A percentile compares a stretch with the other conserved stretches of the same genome.
Evolutionary conservation across 1,140 invertebrate genomes (phyloP).

Genomic region (Calliopsis andreniformis): DNA sequence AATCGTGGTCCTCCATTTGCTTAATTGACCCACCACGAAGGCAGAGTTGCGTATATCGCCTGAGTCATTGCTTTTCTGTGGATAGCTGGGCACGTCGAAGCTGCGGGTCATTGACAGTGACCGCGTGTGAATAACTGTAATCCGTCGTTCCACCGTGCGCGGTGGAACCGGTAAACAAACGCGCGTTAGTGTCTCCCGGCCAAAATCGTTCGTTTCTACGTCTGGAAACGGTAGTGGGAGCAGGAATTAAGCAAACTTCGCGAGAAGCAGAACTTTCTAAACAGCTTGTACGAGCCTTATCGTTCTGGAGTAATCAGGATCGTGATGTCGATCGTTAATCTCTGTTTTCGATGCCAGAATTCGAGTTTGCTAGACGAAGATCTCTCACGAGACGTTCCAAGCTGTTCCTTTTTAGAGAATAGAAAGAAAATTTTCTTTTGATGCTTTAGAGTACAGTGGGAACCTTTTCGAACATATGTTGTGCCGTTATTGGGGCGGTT

Average conservation of each 20-base stretch:
- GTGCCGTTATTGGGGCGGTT: background rate
- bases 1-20: conserved; percentile 11
- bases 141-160: conserved; percentile 64
- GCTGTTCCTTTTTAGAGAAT: background rate
- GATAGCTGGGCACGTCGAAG: conserved; percentile 12
- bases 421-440: background rate
- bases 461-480: background rate
- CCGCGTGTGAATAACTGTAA: conserved; percentile 78
- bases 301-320: background rate
- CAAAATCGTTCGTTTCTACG: conserved; percentile 40
- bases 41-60: background rate
- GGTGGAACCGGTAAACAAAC: conserved; percentile 68
- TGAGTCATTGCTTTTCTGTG: conserved; percentile 38
- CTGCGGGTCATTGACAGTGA: conserved; percentile 75
- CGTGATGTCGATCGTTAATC: background rate
- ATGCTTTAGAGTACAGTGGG: background rate
- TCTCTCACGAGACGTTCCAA: background rate
- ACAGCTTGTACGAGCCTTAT: conserved; percentile 14
- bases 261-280: conserved; percentile 35
- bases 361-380: background rate
- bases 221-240: background rate
- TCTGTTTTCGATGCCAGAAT: background rate
- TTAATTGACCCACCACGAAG: conserved; percentile 12
- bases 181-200: conserved; percentile 37
- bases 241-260: conserved; percentile 12